phyloP scores from a whole-genome alignment of 2,888 invertebrate species.

The Diarsia dahlii region DNA sequence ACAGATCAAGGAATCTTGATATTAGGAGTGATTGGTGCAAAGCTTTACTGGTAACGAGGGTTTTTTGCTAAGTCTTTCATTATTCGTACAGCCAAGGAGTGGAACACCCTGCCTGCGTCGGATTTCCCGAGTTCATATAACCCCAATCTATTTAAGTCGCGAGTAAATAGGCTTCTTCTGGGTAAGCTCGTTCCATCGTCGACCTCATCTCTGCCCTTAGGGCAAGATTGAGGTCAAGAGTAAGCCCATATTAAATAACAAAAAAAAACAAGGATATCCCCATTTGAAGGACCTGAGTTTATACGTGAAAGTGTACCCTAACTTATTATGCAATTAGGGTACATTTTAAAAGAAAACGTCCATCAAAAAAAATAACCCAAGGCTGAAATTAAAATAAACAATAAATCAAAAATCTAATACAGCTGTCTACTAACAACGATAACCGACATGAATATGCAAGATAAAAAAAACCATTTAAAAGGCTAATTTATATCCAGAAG shows the following conservation, averaged over 20 bases:
- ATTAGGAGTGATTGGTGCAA: background rate
- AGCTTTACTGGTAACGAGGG: background rate
- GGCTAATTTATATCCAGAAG: slow-evolving; percentile 51
- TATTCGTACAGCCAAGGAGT: too few species aligned
- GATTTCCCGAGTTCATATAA: too few species aligned
- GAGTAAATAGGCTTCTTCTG: too few species aligned
- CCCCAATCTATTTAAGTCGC: too few species aligned
- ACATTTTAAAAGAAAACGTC: background rate
- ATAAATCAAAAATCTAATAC: background rate
- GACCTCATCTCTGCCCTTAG: too few species aligned
- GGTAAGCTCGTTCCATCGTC: too few species aligned
- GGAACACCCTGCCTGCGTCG: too few species aligned
- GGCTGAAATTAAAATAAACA: slow-evolving; percentile 12
- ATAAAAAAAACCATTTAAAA: slow-evolving; percentile 60
- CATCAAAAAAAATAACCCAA: background rate
- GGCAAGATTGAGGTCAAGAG: too few species aligned
- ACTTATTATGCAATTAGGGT: background rate
- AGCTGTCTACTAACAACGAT: slow-evolving; percentile 15
- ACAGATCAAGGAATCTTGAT: background rate
- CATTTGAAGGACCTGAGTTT: background rate
- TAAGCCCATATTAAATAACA: too few species aligned
- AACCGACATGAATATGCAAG: slow-evolving; percentile 19
- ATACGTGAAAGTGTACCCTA: background rate
- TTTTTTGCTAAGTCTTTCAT: too few species aligned
- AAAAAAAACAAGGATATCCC: too few species aligned